Evolutionary conservation across 2,888 invertebrate genomes (phyloP).

Genomic region (Polietes domitor): DNA sequence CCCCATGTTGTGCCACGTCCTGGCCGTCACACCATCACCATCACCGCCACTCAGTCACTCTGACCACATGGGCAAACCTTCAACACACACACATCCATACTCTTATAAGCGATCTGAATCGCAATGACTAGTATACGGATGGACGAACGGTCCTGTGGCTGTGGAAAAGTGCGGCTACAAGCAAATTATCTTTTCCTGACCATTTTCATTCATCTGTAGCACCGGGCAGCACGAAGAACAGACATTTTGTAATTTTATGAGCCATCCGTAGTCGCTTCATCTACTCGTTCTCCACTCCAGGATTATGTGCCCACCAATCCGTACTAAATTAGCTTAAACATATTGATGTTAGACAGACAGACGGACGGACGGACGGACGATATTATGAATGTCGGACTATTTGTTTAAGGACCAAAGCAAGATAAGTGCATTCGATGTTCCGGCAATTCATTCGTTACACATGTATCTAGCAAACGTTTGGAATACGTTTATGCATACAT

Average conservation of each 20-base stretch:
- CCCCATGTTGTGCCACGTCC: neutral
- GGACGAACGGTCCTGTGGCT: neutral
- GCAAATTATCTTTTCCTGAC: constrained; percentile 54
- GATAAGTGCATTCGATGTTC: neutral
- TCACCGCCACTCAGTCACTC: neutral
- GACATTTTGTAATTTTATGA: constrained; percentile 44
- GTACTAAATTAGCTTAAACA: constrained; percentile 47
- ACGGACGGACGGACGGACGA: neutral
- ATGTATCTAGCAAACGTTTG: too few relatives aligned
- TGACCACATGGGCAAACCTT: neutral
- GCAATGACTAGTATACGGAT: neutral
- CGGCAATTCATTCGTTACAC: neutral
- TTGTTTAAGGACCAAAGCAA: constrained; percentile 29
- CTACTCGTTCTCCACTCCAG: neutral
- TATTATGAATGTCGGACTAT: constrained; percentile 18
- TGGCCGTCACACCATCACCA: neutral
- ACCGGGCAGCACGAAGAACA: constrained; percentile 29
- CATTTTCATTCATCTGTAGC: constrained; percentile 48
- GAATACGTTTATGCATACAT: too few relatives aligned
- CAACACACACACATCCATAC: neutral
- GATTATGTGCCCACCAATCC: constrained; percentile 38
- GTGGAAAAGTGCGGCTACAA: constrained; percentile 40
- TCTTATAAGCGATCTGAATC: neutral
- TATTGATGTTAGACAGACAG: constrained; percentile 41
- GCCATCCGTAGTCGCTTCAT: constrained; percentile 15